Base-by-base conservation (phyloP, 2,888 invertebrate genomes). In the Esperia sulphurella region DNA sequence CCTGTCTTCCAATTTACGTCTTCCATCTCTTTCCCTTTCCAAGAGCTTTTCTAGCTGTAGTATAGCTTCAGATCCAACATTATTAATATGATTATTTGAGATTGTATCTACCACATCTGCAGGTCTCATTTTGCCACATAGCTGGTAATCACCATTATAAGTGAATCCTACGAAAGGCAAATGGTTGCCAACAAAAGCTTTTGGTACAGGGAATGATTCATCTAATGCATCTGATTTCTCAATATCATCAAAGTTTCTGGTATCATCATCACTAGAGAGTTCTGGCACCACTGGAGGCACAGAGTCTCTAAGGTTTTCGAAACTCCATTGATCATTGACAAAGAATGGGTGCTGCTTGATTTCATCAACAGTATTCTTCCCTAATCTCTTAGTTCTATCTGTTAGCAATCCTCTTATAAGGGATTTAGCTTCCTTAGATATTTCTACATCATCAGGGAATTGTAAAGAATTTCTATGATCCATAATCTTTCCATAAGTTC, bases 401-500 rank as follows among this genome's bases (percentile, higher is more conserved):
- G 98, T 98, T 40, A 99, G 91, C 75, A 99, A 96, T 50, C 96
- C 96, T 71, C 96, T 94, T 72, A 99, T 99, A 44, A 99, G 91
- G 65, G 94, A 93, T 79, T 95, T 96, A 10, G 96, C 96, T 71
- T 94, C 93, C 60, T 93, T 93, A 49, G 98, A 97, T 62, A 99
- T 96, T 82, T 97, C 96, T 52, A 97, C 93, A 79, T 99, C 99
- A 48, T 97, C 95, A 30, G 99, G 99, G 85, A 99, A 99, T 58
- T 94, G 94, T 49, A 99, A 91, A 14, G 98, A 97, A 73, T 97
- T 98, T 79, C 97, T 95, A 80, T 99, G 98, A 83, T 99, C 98
- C 98, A 99, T 99, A 63, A 99, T 99, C 89, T 98, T 98, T 54
- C 98, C 97, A 80, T 99, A 99, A 1, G 99, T 99, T 48, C 98